Base-by-base conservation (phyloP, 2,888 invertebrate genomes). In the Cerceris ruficornis region DNA sequence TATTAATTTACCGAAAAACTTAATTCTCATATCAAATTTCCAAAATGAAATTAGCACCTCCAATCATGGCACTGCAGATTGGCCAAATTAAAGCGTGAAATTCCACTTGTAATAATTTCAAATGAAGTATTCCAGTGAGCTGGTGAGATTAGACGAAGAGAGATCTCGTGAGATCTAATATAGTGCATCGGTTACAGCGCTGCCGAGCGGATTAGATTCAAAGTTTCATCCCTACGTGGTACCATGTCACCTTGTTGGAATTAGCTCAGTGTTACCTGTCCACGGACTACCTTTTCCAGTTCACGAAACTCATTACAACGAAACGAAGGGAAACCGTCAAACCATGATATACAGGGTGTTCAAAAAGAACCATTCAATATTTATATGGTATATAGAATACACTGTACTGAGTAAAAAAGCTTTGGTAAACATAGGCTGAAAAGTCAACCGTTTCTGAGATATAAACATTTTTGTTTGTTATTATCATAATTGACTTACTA, bases 141-240 rank as follows among this genome's bases (percentile, higher is more conserved):
- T 28, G 43, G 42, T n/a, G 43, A 9, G 7, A 62, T 15, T 11
- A 17, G 67, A 52, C 14, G 28, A 28, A 39, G 28, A 52, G 57
- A 62, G 58, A 59, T 49, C 76, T 62, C 76, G 43, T 69, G 59
- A 69, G 57, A 60, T 69, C 67, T 77, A 83, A 83, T 83, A 78
- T 78, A 46, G 59, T 39, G 60, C 77, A 71, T 72, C 71, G 54
- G 68, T 50, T 75, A 49, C 39, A 66, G 69, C 64, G 28, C 75
- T 78, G 69, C 68, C 60, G 59, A 60, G 57, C 9, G 77, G 69
- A 81, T 83, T 83, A 83, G 64, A 66, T 69, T 49, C 74, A 66
- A 84, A 84, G 80, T 84, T 84, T 77, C 77, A 67, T 80, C 72
- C 68, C 84, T 84, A 77, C 75, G 14, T 58, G 28, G 65, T 66